A percentile compares a stretch with the other conserved stretches of the same genome.
These are phyloP conservation scores for Eristalinus aeneus DNA, from an alignment of 2,888 invertebrate species.

Conservation along the genomic window DNA sequence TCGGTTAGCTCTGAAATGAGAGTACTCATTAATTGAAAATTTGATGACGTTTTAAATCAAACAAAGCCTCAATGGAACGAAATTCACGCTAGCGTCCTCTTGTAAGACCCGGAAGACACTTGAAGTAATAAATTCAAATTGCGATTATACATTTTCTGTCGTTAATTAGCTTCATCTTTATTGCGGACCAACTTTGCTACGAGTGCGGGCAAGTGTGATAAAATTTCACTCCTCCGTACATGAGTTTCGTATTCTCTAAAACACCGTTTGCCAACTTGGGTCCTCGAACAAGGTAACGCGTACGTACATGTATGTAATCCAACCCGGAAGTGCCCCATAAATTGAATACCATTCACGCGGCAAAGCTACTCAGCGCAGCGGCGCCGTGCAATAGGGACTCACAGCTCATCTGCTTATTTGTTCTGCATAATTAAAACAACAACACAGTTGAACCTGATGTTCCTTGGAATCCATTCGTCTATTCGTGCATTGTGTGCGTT, in stretches of 20 bases:
- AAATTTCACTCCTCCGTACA: neutral
- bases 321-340: constrained; percentile 25
- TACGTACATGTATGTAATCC: neutral
- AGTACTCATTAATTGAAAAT: too few relatives aligned
- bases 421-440: constrained; percentile 43
- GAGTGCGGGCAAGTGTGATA: neutral
- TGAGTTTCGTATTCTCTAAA: neutral
- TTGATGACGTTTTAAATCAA: too few relatives aligned
- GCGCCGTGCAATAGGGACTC: constrained; percentile 1
- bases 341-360: constrained; percentile 1
- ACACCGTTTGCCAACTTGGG: neutral
- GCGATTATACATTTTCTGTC: neutral
- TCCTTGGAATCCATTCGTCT: neutral
- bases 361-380: neutral
- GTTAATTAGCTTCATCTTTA: constrained; percentile 18
- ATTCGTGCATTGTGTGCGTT: neutral
- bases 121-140: too few relatives aligned
- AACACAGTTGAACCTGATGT: neutral
- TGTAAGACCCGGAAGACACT: too few relatives aligned
- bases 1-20: neutral
- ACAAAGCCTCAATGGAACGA: too few relatives aligned
- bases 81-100: too few relatives aligned
- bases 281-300: neutral
- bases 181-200: neutral
- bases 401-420: constrained; percentile 48